Evolutionary conservation across 2,888 invertebrate species (phyloP).

Genomic region (Mantis religiosa): DNA sequence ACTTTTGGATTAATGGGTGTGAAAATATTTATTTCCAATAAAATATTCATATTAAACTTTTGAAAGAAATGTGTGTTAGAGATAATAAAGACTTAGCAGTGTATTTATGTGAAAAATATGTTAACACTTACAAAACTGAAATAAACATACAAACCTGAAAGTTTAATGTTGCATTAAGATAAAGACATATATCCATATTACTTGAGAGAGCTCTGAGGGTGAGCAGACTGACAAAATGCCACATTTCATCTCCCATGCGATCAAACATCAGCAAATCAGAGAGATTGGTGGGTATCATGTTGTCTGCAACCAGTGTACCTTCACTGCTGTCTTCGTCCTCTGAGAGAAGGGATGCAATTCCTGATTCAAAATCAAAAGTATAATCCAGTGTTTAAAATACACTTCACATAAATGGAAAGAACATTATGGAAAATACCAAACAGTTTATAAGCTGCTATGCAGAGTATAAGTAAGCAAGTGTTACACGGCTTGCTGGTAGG

Average conservation of each 20-base stretch:
- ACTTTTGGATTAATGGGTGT: no score
- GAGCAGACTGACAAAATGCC: constrained; percentile 8
- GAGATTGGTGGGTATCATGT: not conserved
- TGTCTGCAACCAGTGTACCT: constrained; percentile 2
- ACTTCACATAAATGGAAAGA: not conserved
- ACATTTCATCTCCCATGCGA: not conserved
- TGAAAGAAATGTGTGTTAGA: no score
- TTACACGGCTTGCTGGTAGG: no score
- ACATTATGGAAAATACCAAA: no score
- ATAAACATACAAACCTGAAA: not conserved
- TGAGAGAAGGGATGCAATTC: not conserved
- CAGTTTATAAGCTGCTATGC: no score
- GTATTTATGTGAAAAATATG: no score
- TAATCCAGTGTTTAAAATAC: not conserved
- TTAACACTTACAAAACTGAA: not conserved
- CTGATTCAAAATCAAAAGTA: not conserved
- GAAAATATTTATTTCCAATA: no score
- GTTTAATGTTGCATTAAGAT: not conserved
- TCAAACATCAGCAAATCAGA: constrained; percentile 9
- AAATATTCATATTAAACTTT: no score
- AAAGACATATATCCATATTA: constrained; percentile 18
- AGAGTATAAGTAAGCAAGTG: no score
- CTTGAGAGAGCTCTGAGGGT: constrained; percentile 2
- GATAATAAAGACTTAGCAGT: no score
- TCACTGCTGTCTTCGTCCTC: constrained; percentile 5